Conservation (phyloP, 2,888 invertebrate species). For the Leucania comma region DNA sequence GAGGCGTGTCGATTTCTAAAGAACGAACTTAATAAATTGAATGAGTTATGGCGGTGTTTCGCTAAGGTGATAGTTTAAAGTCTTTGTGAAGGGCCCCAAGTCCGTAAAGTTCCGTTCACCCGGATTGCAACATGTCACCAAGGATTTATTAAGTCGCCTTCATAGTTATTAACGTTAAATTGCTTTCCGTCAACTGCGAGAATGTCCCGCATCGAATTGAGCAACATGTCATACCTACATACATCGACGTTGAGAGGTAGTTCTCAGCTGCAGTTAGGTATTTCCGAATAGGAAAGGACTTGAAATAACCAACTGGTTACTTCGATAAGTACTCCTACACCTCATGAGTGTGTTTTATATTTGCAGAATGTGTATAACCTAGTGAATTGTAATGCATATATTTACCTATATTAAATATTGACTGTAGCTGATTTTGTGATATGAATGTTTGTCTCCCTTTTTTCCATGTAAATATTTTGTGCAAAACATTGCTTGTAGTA, state of each 20-base stretch:
- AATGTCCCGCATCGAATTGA: conserved; percentile 19
- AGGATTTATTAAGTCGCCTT: conserved; percentile 62
- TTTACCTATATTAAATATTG: not conserved
- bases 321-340: not conserved
- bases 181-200: conserved; percentile 18
- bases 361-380: not conserved
- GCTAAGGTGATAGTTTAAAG: conserved; percentile 10
- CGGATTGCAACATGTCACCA: conserved; percentile 62
- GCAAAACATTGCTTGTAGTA: no score
- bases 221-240: conserved; percentile 11
- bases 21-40: not conserved
- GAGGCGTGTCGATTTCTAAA: not conserved
- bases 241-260: no score
- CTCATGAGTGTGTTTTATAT: not conserved
- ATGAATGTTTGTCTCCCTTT: not conserved
- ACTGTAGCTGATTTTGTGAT: not conserved
- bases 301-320: not conserved
- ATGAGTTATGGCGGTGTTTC: conserved; percentile 2
- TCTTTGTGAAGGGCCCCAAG: conserved; percentile 49
- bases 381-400: not conserved
- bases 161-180: conserved; percentile 29
- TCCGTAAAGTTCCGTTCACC: conserved; percentile 64
- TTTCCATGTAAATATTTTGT: not conserved
- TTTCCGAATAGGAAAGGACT: conserved; percentile 4
- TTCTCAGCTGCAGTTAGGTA: not conserved